Evolutionary conservation across 2,113 vertebrate genomes (phyloP), one percentile per base, ranked within the genome.

Genomic region (Cyprinodon tularosa): DNA sequence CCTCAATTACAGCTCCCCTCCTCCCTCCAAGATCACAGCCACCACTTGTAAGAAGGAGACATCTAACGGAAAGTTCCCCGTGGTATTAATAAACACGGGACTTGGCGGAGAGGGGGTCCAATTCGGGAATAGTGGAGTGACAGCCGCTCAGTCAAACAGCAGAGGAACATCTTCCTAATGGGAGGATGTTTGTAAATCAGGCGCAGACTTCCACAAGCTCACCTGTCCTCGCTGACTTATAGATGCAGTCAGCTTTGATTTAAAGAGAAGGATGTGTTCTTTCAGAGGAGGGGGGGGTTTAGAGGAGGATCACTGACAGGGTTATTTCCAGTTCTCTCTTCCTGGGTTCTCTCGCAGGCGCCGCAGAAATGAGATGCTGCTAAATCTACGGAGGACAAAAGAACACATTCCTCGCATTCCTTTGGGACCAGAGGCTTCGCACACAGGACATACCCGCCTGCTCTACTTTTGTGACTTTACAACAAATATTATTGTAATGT

Each of bases 401-500:
- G 86, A 77, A 86, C 76, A 85, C 90, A 95, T 94, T 93, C 93
- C 93, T 62, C 57, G 29, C 89, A 92, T 93, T 95, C 92, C 91
- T 87, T 74, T 17, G 89, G 91, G 92, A 92, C 88, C 73, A 83
- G 87, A 81, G 44, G 75, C 84, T 84, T 72, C 82, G 75, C 89
- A 92, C 87, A 90, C 89, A 94, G 91, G 92, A 94, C 94, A 93
- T 93, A 84, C 89, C 85, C 86, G 77, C 71, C 73, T 29, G 71
- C 84, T 83, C 38, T 14, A 69, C 88, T 85, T 48, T 22, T 77
- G 76, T 74, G 73, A 75, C 86, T 68, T 44, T 62, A 77, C 82
- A 79, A 76, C 84, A 88, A 90, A 86, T 86, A 90, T 77, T 76
- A 77, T 72, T 64, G 65, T 81, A 72, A 76, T 82, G 14, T 64